Base-by-base conservation (phyloP, 2,888 invertebrate species). In the Miltochrista miniata region DNA sequence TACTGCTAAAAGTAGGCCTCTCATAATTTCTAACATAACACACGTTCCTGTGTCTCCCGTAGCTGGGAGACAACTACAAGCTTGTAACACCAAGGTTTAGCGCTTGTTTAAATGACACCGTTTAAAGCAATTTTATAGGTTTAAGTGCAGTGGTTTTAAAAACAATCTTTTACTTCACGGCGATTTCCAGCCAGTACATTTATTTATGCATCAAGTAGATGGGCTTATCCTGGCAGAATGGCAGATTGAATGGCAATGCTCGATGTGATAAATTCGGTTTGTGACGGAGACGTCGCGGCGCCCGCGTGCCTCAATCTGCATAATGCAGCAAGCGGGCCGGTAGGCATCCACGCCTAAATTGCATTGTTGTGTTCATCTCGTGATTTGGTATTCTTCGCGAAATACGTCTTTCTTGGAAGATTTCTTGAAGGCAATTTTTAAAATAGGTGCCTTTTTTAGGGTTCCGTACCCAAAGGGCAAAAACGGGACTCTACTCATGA, bases 191-290 rank as follows among this genome's bases (percentile, higher is more conserved):
- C 3, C 18, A n/a, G 33, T n/a, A 31, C 41, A 3, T 39, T 56
- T 45, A 56, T 64, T 64, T 61, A 64, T 75, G 79, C 75, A 73
- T 72, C 69, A 78, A 81, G 81, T 87, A 87, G 87, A 88, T 86
- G 88, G 81, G 5, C 5, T 24, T 5, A 11, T 81, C 78, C 74
- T 70, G 75, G 73, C 76, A 83, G 76, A 85, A 73, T 70, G 75
- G 73, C 76, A 83, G 76, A 85, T 83, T 86, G 90, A 87, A 90
- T 90, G 87, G 81, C 87, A 87, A 87, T 87, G 84, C 75, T 76
- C 80, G 80, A 84, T 82, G 87, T 76, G 90, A 90, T 90, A 90
- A 90, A 90, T 87, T 88, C 87, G 81, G 87, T 85, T 85, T 83
- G 79, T 44, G 74, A 57, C 56, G 55, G 76, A 85, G 80, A 66